These are phyloP conservation scores for Labia minor DNA, from an alignment of 2,888 invertebrate genomes.

Conservation along the genomic window DNA sequence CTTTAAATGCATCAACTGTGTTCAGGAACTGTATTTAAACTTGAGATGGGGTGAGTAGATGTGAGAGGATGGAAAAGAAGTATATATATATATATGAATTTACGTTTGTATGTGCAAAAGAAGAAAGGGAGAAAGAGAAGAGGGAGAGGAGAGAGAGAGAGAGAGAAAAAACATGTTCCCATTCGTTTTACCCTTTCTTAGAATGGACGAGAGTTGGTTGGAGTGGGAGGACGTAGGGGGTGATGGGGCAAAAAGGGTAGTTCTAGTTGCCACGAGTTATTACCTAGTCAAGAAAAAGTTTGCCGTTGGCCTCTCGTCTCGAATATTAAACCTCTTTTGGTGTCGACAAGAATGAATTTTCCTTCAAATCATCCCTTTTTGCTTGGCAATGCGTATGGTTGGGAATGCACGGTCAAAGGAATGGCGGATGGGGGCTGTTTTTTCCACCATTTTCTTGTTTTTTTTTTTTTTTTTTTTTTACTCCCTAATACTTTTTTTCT, in stretches of 20 bases:
- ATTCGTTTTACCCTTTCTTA: too few species aligned
- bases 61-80: too few species aligned
- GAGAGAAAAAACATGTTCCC: neutral
- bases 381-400: neutral
- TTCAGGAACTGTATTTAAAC: neutral
- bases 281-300: constrained; percentile 3
- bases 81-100: too few species aligned
- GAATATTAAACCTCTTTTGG: constrained; percentile 5
- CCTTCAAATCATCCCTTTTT: constrained; percentile 7
- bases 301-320: neutral
- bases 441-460: too few species aligned
- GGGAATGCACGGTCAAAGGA: too few species aligned
- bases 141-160: neutral
- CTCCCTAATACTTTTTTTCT: neutral
- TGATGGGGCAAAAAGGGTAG: too few species aligned
- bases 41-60: too few species aligned
- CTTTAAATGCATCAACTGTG: constrained; percentile 1
- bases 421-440: too few species aligned
- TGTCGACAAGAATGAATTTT: constrained; percentile 8
- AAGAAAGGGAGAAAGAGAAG: too few species aligned
- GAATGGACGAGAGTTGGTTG: too few species aligned
- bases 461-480: neutral
- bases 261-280: neutral
- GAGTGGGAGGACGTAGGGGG: too few species aligned
- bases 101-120: too few species aligned